Evolutionary conservation across 2,888 invertebrate species (phyloP).

Genomic region (Empis stercorea): DNA sequence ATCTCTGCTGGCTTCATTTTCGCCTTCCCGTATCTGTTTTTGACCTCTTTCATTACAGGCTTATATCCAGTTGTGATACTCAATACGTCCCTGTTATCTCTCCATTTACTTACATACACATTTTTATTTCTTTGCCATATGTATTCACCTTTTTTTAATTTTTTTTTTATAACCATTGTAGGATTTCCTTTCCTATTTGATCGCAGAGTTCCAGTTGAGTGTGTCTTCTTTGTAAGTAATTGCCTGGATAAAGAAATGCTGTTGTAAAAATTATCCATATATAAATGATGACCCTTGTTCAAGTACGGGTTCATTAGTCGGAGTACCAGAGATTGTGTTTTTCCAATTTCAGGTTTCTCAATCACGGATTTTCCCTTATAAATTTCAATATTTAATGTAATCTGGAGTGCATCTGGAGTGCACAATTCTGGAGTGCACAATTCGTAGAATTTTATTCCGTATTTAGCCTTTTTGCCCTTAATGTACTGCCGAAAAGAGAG

Average conservation of each 20-base stretch:
- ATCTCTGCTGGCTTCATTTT: not conserved
- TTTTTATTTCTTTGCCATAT: constrained; percentile 1
- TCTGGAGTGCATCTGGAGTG: too few species aligned
- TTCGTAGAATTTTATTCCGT: not conserved
- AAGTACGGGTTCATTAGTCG: not conserved
- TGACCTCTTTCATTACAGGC: not conserved
- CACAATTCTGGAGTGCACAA: not conserved
- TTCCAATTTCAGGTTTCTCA: not conserved
- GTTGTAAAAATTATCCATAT: constrained; percentile 10
- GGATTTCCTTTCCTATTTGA: constrained; percentile 5
- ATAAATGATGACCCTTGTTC: constrained; percentile 9
- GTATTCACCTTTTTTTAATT: constrained; percentile 7
- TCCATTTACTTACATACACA: not conserved
- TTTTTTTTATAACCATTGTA: constrained; percentile 2
- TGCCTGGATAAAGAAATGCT: constrained; percentile 4
- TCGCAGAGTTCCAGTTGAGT: constrained; percentile 3
- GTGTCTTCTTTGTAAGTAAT: constrained; percentile 3
- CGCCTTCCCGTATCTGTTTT: not conserved
- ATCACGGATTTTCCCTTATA: not conserved
- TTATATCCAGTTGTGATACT: not conserved
- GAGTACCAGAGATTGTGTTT: not conserved
- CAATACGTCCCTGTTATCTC: not conserved
- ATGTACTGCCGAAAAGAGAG: not conserved
- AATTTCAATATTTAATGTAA: not conserved
- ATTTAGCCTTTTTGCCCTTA: not conserved